Evolutionary conservation across 2,888 invertebrate genomes (phyloP).

Genomic region (Lasioglossum malachurum): DNA sequence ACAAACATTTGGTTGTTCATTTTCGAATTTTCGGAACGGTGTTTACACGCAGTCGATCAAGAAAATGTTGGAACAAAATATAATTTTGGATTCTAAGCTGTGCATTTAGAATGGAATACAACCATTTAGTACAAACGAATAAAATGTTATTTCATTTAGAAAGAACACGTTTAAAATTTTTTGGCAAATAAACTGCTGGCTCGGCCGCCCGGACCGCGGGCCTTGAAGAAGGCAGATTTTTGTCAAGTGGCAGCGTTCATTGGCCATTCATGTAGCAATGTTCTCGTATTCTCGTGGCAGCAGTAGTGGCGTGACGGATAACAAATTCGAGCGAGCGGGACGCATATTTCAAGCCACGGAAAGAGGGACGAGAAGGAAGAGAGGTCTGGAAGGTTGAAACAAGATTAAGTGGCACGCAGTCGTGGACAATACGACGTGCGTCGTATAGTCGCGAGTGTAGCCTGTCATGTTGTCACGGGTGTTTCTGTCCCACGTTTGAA

Average conservation of each 20-base stretch:
- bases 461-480: slow-evolving; percentile 62
- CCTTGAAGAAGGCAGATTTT: background rate
- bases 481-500: slow-evolving; percentile 55
- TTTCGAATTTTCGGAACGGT: background rate
- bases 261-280: background rate
- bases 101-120: too few species aligned
- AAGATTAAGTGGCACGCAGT: slow-evolving; percentile 69
- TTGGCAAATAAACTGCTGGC: too few species aligned
- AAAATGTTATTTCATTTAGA: too few species aligned
- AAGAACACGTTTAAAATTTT: too few species aligned
- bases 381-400: slow-evolving; percentile 44
- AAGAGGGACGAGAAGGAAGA: slow-evolving; percentile 35
- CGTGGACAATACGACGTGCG: slow-evolving; percentile 69
- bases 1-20: background rate
- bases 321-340: slow-evolving; percentile 49
- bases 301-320: slow-evolving; percentile 21
- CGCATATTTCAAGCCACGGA: slow-evolving; percentile 49
- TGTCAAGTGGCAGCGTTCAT: background rate
- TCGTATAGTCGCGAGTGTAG: slow-evolving; percentile 52
- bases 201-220: too few species aligned
- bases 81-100: too few species aligned
- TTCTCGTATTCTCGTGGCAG: slow-evolving; percentile 17
- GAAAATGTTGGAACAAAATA: too few species aligned
- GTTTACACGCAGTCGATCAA: too few species aligned
- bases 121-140: too few species aligned